Evolutionary conservation across 2,113 vertebrate species (phyloP).

Genomic region (Craseonycteris thonglongyai): DNA sequence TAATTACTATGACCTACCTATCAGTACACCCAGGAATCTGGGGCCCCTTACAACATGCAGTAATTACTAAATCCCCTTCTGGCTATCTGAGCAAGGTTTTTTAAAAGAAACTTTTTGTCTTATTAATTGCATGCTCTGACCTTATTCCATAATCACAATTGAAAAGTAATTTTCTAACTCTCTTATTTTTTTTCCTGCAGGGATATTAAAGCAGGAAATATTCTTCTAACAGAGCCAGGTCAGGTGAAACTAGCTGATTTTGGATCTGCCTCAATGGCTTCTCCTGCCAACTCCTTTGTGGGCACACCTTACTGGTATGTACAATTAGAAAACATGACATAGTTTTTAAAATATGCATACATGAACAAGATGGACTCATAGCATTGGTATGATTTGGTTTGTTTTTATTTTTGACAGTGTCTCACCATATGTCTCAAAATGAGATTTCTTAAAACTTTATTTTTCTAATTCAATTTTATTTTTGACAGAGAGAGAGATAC

Average conservation of each 20-base stretch:
- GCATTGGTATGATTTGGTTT: not conserved
- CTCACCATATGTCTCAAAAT: not conserved
- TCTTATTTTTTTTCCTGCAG: conserved; percentile 75
- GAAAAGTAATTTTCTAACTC: conserved; percentile 38
- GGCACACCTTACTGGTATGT: conserved; percentile 98
- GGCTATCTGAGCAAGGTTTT: conserved; percentile 33
- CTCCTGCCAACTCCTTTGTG: conserved; percentile 98
- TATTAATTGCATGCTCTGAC: conserved; percentile 68
- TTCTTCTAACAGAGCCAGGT: conserved; percentile 97
- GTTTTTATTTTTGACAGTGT: not conserved
- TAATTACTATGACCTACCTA: conserved; percentile 50
- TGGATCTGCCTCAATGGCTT: conserved; percentile 97
- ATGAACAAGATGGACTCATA: not conserved
- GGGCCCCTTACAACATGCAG: conserved; percentile 4
- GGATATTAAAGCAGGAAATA: conserved; percentile 99
- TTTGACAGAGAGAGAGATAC: too few relatives aligned
- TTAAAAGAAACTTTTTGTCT: conserved; percentile 47
- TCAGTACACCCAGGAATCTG: conserved; percentile 37
- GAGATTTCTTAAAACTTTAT: not conserved
- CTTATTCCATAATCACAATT: conserved; percentile 51
- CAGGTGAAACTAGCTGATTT: conserved; percentile 99
- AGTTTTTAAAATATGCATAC: not conserved
- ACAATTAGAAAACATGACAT: not conserved
- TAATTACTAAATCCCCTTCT: conserved; percentile 55
- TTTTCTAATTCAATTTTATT: too few relatives aligned